Percentiles rank a stretch among this genome's conserved stretches.
These are phyloP conservation scores for Eulemur rubriventer DNA, from an alignment of 2,797 vertebrate species.

Conservation along the genomic window DNA sequence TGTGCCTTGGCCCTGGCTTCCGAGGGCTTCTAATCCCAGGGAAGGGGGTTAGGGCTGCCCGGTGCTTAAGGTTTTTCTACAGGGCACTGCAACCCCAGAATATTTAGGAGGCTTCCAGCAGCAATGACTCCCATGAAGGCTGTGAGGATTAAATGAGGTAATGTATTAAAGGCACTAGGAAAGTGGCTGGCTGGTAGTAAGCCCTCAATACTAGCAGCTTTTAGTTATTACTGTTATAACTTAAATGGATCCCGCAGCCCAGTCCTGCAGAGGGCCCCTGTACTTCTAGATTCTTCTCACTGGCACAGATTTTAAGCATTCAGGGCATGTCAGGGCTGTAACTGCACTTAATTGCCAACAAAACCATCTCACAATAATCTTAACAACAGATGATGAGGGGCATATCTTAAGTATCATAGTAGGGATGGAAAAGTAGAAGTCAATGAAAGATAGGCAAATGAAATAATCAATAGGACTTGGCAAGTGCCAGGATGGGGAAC, in stretches of 20 bases:
- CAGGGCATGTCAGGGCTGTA: conserved; percentile 54
- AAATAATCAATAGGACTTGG: background rate
- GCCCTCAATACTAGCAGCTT: background rate
- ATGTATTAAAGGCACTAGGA: background rate
- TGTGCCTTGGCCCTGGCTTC: background rate
- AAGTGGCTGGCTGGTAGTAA: background rate
- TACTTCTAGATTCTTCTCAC: background rate
- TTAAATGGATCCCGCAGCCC: background rate
- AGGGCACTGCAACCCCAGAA: background rate
- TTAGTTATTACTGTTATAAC: background rate
- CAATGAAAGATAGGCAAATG: background rate
- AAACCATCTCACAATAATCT: conserved; percentile 56
- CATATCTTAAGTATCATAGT: background rate
- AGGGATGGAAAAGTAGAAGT: background rate
- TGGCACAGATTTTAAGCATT: conserved; percentile 59
- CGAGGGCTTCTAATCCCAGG: background rate
- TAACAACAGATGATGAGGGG: background rate
- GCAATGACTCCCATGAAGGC: background rate
- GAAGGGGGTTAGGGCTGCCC: background rate
- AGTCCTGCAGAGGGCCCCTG: background rate
- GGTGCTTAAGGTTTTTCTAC: background rate
- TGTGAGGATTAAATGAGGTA: conserved; percentile 42
- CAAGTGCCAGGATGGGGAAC: background rate
- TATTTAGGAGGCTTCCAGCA: background rate
- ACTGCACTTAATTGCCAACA: conserved; percentile 70